phyloP scores from a whole-genome alignment of 2,113 vertebrate species.

The Poeciliopsis prolifica region DNA sequence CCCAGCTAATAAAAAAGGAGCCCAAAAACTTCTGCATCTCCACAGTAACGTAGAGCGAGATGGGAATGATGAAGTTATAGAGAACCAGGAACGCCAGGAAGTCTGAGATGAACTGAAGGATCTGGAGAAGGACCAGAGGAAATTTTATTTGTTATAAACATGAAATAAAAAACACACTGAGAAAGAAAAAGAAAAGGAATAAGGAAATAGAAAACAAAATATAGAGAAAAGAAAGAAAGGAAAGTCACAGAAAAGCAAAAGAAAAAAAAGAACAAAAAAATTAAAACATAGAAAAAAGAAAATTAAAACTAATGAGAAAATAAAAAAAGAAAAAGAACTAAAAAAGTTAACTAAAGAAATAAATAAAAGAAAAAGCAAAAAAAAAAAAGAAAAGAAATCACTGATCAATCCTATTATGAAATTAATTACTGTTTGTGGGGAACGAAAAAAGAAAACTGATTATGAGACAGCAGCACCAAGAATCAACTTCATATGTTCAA shows the following conservation, averaged over 20 bases:
- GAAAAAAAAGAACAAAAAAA: no score
- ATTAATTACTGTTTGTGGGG: slow-evolving; percentile 30
- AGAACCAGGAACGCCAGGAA: slow-evolving; percentile 98
- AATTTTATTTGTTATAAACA: not conserved
- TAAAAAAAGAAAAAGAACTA: not conserved
- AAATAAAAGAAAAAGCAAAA: not conserved
- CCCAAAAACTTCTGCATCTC: slow-evolving; percentile 99
- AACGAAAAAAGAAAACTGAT: slow-evolving; percentile 24
- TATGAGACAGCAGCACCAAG: not conserved
- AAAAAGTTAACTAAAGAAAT: not conserved
- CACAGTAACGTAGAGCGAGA: slow-evolving; percentile 98
- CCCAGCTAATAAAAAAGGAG: slow-evolving; percentile 98
- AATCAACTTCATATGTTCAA: not conserved
- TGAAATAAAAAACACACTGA: not conserved
- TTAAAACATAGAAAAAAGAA: not conserved
- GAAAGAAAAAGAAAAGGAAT: not conserved
- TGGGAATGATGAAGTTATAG: slow-evolving; percentile 99
- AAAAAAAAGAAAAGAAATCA: not conserved
- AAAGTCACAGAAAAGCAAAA: no score
- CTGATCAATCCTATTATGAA: slow-evolving; percentile 34
- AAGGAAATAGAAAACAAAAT: no score
- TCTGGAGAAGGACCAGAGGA: slow-evolving; percentile 72
- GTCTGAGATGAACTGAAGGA: slow-evolving; percentile 96
- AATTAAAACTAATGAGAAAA: not conserved
- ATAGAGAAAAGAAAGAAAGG: no score